Evolutionary conservation across 2,797 vertebrate genomes (phyloP).

Genomic region (Sebastes minor): DNA sequence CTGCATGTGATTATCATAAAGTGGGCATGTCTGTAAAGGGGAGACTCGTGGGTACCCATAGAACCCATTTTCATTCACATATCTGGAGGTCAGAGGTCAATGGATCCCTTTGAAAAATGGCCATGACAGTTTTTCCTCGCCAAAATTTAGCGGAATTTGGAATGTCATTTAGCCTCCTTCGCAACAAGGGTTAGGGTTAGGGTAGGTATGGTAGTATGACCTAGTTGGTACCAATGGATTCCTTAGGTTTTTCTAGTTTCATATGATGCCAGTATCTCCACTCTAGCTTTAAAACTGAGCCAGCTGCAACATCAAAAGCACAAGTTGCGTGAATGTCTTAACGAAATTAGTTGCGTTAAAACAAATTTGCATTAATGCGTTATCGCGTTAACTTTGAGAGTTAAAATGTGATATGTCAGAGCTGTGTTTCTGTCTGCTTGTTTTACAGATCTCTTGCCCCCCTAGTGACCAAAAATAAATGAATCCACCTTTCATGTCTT

Average conservation of each 20-base stretch:
- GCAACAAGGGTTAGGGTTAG: too few relatives aligned
- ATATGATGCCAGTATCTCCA: not conserved
- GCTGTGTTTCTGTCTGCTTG: not conserved
- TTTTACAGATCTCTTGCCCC: not conserved
- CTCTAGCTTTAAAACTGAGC: too few relatives aligned
- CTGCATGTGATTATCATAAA: not conserved
- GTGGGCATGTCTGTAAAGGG: not conserved
- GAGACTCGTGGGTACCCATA: not conserved
- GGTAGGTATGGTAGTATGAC: too few relatives aligned
- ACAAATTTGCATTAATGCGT: not conserved
- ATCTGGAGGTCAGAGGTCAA: not conserved
- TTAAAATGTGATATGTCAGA: not conserved
- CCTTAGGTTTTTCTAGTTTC: not conserved
- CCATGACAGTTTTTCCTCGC: not conserved
- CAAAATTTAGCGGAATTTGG: not conserved
- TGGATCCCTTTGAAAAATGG: fast-evolving
- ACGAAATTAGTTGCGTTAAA: not conserved
- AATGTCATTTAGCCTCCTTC: not conserved
- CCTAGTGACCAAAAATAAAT: not conserved
- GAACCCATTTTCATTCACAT: not conserved
- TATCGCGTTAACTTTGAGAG: too few relatives aligned
- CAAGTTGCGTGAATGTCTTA: not conserved
- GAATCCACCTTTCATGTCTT: not conserved
- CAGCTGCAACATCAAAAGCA: not conserved
- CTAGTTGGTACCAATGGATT: not conserved